Conservation (phyloP, 1,140 invertebrate species). For the Sitodiplosis mosellana region DNA sequence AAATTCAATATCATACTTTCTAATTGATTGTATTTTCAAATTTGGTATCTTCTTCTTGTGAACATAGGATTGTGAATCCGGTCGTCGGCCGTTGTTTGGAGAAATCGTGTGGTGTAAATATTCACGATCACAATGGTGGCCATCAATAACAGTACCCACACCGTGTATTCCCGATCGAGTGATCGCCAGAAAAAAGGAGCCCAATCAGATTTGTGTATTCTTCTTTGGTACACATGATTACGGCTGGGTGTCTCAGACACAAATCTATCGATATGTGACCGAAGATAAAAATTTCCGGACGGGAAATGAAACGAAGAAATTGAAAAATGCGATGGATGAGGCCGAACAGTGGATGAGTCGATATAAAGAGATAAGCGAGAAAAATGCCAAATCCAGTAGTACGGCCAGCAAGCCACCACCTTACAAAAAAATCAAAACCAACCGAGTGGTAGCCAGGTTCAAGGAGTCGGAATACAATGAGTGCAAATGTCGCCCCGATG, state of each 20-base stretch:
- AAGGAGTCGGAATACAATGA: constrained; percentile 32
- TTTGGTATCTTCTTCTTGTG: constrained; percentile 52
- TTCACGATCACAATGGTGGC: constrained; percentile 85
- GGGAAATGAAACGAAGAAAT: neutral
- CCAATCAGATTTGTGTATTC: constrained; percentile 78
- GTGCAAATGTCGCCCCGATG: constrained; percentile 65
- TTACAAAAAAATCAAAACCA: constrained; percentile 60
- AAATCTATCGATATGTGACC: constrained; percentile 64
- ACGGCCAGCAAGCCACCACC: constrained; percentile 40
- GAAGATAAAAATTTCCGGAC: constrained; percentile 14
- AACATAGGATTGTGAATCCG: constrained; percentile 56
- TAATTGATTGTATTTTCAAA: constrained; percentile 8
- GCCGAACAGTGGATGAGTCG: constrained; percentile 25
- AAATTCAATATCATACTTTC: constrained; percentile 5
- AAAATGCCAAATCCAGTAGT: constrained; percentile 24
- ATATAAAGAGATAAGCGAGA: constrained; percentile 19
- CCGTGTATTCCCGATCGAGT: constrained; percentile 71
- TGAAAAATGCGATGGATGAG: constrained; percentile 26
- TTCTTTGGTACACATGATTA: constrained; percentile 89
- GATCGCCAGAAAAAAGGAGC: constrained; percentile 41
- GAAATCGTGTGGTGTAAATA: constrained; percentile 91
- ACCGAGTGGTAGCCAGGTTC: constrained; percentile 46
- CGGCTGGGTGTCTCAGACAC: constrained; percentile 68
- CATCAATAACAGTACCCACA: constrained; percentile 70
- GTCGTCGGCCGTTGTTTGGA: constrained; percentile 70